Evolutionary conservation across 2,797 vertebrate species (phyloP).

Genomic region (Adrianichthys oophorus): DNA sequence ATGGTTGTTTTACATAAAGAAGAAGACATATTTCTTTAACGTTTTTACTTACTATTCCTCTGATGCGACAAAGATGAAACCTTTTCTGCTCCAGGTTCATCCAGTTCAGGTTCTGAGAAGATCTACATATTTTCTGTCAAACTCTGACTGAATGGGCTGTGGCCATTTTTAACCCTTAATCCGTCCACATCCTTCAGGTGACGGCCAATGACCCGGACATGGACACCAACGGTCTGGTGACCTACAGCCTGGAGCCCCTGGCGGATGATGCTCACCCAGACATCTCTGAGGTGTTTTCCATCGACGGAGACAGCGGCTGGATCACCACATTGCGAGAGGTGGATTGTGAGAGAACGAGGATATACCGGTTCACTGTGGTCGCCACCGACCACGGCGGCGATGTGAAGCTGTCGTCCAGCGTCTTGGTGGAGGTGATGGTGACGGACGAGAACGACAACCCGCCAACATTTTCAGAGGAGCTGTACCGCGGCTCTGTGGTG

Average conservation of each 20-base stretch:
- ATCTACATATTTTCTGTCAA: too few relatives aligned
- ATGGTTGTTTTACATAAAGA: too few relatives aligned
- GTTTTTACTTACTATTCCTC: too few relatives aligned
- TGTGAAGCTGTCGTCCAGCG: slow-evolving; percentile 88
- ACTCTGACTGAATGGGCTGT: too few relatives aligned
- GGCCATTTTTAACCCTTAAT: background rate
- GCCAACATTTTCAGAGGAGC: slow-evolving; percentile 84
- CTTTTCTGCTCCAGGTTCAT: too few relatives aligned
- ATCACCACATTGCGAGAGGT: slow-evolving; percentile 84
- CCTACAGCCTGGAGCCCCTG: slow-evolving; percentile 85
- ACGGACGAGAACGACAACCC: slow-evolving; percentile 97
- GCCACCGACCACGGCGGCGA: slow-evolving; percentile 89
- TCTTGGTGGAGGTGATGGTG: slow-evolving; percentile 88
- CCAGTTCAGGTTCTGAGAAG: too few relatives aligned
- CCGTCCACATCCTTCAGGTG: slow-evolving; percentile 77
- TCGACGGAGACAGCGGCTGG: slow-evolving; percentile 92
- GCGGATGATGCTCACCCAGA: slow-evolving; percentile 55
- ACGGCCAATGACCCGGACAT: slow-evolving; percentile 94
- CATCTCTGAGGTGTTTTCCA: slow-evolving; percentile 81
- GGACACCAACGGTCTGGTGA: slow-evolving; percentile 89
- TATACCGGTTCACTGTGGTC: slow-evolving; percentile 87
- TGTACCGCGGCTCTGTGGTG: slow-evolving; percentile 86
- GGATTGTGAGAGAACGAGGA: slow-evolving; percentile 85
- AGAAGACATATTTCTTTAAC: too few relatives aligned
- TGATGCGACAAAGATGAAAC: too few relatives aligned